A percentile compares a stretch with the other conserved stretches of the same genome.
Evolutionary conservation across 1,140 invertebrate species (phyloP).

Genomic region (Cydia strobilella): DNA sequence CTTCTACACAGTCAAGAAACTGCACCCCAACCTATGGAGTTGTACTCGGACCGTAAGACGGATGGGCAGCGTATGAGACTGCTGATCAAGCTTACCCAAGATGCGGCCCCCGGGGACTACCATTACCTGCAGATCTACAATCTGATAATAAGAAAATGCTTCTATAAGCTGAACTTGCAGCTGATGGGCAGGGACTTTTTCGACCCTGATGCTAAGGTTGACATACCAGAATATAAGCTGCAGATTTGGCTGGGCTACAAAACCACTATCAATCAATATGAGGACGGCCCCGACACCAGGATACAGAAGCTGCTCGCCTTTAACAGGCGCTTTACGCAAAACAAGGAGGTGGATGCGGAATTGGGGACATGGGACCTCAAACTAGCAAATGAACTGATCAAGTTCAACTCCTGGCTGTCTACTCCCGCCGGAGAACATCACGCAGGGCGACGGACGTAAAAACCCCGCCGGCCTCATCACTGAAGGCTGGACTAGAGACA

Average conservation of each 20-base stretch:
- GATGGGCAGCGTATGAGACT: conserved; percentile 75
- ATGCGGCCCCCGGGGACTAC: conserved; percentile 79
- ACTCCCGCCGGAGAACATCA: conserved; percentile 81
- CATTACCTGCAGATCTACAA: conserved; percentile 88
- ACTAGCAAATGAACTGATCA: conserved; percentile 80
- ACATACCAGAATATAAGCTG: conserved; percentile 75
- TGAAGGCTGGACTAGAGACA: conserved; percentile 84
- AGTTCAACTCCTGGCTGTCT: conserved; percentile 82
- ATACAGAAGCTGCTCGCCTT: conserved; percentile 83
- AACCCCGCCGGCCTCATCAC: conserved; percentile 71
- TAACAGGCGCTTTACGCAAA: conserved; percentile 79
- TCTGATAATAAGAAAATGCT: conserved; percentile 86
- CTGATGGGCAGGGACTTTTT: conserved; percentile 90
- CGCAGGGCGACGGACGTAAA: conserved; percentile 63
- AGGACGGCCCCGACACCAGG: conserved; percentile 81
- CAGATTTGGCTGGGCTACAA: conserved; percentile 89
- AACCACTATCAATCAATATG: conserved; percentile 90
- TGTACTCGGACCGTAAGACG: conserved; percentile 71
- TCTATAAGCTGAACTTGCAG: conserved; percentile 83
- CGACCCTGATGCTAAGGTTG: conserved; percentile 83
- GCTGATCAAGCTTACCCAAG: conserved; percentile 78
- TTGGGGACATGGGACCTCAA: conserved; percentile 83
- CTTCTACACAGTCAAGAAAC: conserved; percentile 75
- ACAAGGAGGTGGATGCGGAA: conserved; percentile 76
- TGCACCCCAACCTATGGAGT: conserved; percentile 77